Evolutionary conservation across 2,888 invertebrate species (phyloP).

Genomic region (Doris montereyensis): DNA sequence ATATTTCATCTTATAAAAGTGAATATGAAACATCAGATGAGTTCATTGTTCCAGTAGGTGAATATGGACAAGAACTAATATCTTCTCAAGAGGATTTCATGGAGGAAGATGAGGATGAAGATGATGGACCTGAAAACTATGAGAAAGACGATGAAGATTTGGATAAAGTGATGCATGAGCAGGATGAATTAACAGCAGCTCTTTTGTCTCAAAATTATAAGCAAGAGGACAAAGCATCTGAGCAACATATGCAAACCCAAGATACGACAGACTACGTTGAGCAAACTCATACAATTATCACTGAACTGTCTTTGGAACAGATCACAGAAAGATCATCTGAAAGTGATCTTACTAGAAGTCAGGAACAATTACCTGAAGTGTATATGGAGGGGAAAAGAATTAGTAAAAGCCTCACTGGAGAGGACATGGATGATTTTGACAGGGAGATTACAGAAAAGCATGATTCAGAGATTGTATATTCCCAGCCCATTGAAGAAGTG

Average conservation of each 20-base stretch:
- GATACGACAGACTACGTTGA: constrained; percentile 26
- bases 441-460: background rate
- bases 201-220: constrained; percentile 43
- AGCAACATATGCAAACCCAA: too few species aligned
- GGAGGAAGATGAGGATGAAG: background rate
- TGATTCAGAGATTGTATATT: constrained; percentile 12
- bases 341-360: constrained; percentile 29
- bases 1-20: background rate
- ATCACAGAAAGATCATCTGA: constrained; percentile 29
- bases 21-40: constrained; percentile 36
- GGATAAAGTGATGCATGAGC: constrained; percentile 44
- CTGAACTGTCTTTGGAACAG: constrained; percentile 27
- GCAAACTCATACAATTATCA: background rate
- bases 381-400: too few species aligned
- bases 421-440: background rate
- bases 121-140: background rate
- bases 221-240: constrained; percentile 13
- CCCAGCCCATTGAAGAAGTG: constrained; percentile 7
- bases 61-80: background rate
- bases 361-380: constrained; percentile 16
- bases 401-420: too few species aligned
- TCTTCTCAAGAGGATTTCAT: constrained; percentile 1
- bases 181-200: constrained; percentile 42
- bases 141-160: constrained; percentile 31
- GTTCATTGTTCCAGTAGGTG: constrained; percentile 12